These are phyloP conservation scores for Uropetala carovei DNA, from an alignment of 2,888 invertebrate species.

Conservation along the genomic window DNA sequence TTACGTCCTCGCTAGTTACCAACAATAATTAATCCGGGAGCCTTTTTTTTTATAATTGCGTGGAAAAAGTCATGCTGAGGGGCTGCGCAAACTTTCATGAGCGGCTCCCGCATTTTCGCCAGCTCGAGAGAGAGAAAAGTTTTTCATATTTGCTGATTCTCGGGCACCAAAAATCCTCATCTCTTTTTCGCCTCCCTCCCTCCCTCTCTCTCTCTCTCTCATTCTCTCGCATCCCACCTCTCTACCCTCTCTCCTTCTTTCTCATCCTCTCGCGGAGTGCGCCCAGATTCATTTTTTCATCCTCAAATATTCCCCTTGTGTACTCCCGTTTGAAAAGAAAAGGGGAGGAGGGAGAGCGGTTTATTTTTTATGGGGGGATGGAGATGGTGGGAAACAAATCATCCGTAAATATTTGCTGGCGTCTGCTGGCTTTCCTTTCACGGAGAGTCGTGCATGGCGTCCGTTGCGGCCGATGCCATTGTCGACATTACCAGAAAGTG, in stretches of 20 bases:
- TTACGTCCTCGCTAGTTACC: not conserved
- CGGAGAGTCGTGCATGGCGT: not conserved
- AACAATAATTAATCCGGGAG: not conserved
- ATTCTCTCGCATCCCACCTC: not conserved
- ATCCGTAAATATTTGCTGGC: conserved; percentile 62
- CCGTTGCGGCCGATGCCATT: not conserved
- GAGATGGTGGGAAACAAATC: conserved; percentile 52
- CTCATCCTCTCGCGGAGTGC: not conserved
- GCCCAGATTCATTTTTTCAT: conserved; percentile 7
- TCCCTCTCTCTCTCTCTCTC: no score
- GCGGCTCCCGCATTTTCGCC: not conserved
- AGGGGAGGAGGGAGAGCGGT: not conserved
- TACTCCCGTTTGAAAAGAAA: conserved; percentile 18
- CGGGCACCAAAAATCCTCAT: not conserved
- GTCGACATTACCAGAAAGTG: not conserved
- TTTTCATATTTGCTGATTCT: conserved; percentile 24
- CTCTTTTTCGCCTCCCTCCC: not conserved
- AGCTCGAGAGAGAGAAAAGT: not conserved
- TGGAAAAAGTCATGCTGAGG: not conserved
- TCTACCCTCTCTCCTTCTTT: not conserved
- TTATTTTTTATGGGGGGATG: no score
- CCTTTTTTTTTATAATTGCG: not conserved
- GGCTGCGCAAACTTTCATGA: not conserved
- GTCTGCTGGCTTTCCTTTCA: conserved; percentile 52
- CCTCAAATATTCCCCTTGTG: conserved; percentile 49